Base-by-base conservation (phyloP, 2,888 invertebrate species). In the Agonopterix arenella region DNA sequence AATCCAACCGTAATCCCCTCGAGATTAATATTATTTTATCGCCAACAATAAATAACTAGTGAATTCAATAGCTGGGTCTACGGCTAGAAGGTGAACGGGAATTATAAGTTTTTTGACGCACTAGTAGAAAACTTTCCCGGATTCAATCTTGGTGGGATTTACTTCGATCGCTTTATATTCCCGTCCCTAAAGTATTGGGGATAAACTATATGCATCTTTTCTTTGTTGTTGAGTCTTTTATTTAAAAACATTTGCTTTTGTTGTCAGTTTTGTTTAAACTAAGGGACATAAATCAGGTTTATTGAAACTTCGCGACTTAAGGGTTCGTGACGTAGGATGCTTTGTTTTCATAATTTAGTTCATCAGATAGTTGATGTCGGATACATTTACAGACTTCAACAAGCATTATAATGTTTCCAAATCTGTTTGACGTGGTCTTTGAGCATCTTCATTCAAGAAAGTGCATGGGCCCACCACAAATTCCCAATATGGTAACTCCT, bases 21-120 rank as follows among this genome's bases (percentile, higher is more conserved):
- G 84, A 83, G 88, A 86, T 89, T 89, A 89, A 89, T 89, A 89
- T 88, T 86, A 85, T 89, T 89, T 89, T 88, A 89, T 89, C 85
- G 82, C 79, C 68, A 73, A 84, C 85, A 79, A 89, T 89, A 88
- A 88, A 88, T 86, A 89, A 84, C 74, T 71, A 74, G 76, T 11
- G 82, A 84, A 88, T 86, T 89, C 85, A 89, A 89, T 88, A 82
- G 84, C 63, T 73, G 70, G 28, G 28, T 28, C 28, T 28, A 28
- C 28, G 28, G 28, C 28, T 28, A 28, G 28, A 28, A 65, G 43
- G 11, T 43, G 28, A 11, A n/a, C 69, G 71, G 76, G 43, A 75
- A 79, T 84, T 84, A 83, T 75, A 86, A 88, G 81, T 86, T 86
- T 84, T 85, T 84, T 84, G 84, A 84, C 81, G 72, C 72, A 83